These are phyloP conservation scores for Ceratoteleas bidentatus DNA, from an alignment of 1,140 invertebrate genomes.

Conservation along the genomic window DNA sequence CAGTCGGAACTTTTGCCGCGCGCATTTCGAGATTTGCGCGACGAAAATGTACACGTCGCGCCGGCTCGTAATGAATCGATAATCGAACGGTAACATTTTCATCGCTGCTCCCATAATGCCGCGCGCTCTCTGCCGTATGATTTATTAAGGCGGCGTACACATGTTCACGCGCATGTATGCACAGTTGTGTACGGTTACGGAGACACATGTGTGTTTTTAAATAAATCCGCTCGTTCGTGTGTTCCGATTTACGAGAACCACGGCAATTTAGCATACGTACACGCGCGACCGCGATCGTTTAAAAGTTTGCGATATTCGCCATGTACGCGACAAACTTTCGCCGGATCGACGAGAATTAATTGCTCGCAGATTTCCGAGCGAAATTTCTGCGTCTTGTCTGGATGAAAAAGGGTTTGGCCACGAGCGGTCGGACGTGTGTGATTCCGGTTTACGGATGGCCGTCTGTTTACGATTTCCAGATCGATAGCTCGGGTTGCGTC, in stretches of 20 bases:
- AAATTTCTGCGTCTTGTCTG: constrained; percentile 21
- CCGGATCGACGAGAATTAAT: constrained; percentile 19
- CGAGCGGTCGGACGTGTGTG: neutral
- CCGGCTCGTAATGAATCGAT: constrained; percentile 12
- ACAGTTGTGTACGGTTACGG: constrained; percentile 15
- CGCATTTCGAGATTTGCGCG: neutral
- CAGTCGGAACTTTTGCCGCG: neutral
- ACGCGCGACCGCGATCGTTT: constrained; percentile 16
- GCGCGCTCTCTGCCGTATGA: constrained; percentile 9
- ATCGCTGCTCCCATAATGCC: constrained; percentile 3
- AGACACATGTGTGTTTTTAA: constrained; percentile 21
- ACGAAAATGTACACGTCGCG: constrained; percentile 5
- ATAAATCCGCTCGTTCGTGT: constrained; percentile 22
- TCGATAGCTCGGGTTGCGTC: too few relatives aligned
- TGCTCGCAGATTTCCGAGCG: constrained; percentile 13
- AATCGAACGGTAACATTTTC: constrained; percentile 27
- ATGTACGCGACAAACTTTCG: constrained; percentile 26
- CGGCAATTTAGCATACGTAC: constrained; percentile 16
- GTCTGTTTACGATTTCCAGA: too few relatives aligned
- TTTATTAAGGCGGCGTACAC: constrained; percentile 11
- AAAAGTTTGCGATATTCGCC: constrained; percentile 26
- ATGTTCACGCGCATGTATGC: neutral
- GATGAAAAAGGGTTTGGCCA: neutral
- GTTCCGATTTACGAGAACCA: constrained; percentile 9
- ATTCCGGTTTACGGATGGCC: neutral